phyloP scores from a whole-genome alignment of 2,113 vertebrate genomes.

The Vulpes lagopus region DNA sequence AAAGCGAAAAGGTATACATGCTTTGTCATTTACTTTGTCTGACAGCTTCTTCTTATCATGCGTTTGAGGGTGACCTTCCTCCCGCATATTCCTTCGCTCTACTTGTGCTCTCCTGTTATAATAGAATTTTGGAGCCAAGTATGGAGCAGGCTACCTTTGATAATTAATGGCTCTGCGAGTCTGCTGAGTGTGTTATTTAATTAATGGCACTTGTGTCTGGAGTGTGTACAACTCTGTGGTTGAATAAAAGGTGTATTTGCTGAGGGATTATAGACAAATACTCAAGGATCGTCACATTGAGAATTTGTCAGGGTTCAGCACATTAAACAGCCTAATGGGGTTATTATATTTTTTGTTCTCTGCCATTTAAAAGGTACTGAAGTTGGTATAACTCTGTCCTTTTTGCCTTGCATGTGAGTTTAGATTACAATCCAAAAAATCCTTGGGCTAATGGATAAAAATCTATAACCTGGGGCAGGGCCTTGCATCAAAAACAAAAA shows the following conservation, averaged over 20 bases:
- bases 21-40: conserved; percentile 55
- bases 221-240: conserved; percentile 57
- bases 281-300: conserved; percentile 42
- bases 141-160: conserved; percentile 45
- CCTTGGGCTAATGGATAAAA: not conserved
- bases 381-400: not conserved
- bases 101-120: not conserved
- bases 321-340: conserved; percentile 19
- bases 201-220: conserved; percentile 74
- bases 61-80: conserved; percentile 71
- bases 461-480: not conserved
- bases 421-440: not conserved
- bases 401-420: not conserved
- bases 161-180: conserved; percentile 74
- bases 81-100: not conserved
- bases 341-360: conserved; percentile 15
- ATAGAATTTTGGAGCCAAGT: conserved; percentile 41
- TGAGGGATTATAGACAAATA: conserved; percentile 63
- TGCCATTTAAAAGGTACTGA: not conserved
- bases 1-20: not conserved
- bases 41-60: not conserved
- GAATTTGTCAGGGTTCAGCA: conserved; percentile 43
- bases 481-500: conserved; percentile 34
- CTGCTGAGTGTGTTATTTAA: conserved; percentile 78
- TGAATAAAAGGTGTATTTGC: conserved; percentile 64